Evolutionary conservation across 2,113 vertebrate genomes (phyloP), one percentile per base, ranked within the genome.

Genomic region (Pionites leucogaster): DNA sequence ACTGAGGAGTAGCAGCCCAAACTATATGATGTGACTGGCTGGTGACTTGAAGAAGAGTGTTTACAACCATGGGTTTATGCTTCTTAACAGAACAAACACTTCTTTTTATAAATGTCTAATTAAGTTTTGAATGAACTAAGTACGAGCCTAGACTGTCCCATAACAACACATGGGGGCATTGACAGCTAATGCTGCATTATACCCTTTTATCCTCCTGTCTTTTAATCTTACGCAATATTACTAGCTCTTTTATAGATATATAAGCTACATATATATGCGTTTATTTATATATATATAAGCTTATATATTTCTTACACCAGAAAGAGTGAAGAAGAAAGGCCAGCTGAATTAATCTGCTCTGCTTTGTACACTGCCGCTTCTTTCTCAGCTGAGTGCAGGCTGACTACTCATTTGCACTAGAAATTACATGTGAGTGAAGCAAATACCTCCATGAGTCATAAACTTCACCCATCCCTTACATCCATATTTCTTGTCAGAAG

Each of bases 391-490:
- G 60, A 86, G 35, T 20, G 57, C 81, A 83, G 53, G n/a, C 44
- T 19, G 63, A 77, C 78, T 90, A 89, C 33, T 68, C 69, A 8
- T 92, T 83, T 78, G 50, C 72, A 78, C 71, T 83, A 90, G 72
- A 86, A 95, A 88, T 70, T 57, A 67, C 28, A 49, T 62, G 24
- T 19, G 35, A 90, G 67, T 50, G 68, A 91, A 96, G 60, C 75
- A 90, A 86, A 72, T 78, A 50, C n/a, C 71, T 95, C 85, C 46
- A 41, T 53, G 82, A 92, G 72, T 88, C 69, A 80, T 90, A 95
- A 94, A 93, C 55, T 86, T 77, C 44, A 71, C 55, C 50, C 65
- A 28, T 81, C 46, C 63, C 72, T 81, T 46, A 50, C 44, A 75
- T 86, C 80, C 74, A 12, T 68, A 64, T 53, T 33, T 86, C 77